phyloP scores from a whole-genome alignment of 1,140 invertebrate species.

The Chironomus striatipennis region DNA sequence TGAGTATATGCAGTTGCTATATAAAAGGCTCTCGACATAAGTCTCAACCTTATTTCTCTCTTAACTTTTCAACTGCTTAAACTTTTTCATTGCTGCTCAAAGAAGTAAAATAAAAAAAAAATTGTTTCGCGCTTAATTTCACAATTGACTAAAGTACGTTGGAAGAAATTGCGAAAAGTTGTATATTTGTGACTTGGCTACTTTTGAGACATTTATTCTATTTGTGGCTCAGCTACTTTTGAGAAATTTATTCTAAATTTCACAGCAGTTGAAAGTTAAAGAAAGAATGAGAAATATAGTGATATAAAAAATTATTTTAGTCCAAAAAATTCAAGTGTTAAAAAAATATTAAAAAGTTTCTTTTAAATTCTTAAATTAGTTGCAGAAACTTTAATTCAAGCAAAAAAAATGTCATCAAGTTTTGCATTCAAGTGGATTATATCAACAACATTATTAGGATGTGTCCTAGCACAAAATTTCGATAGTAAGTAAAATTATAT shows the following conservation, averaged over 20 bases:
- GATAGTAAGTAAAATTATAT: background rate
- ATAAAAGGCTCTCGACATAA: constrained; percentile 11
- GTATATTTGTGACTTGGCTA: no score
- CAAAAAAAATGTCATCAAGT: background rate
- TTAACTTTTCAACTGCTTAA: constrained; percentile 5
- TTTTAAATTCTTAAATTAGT: background rate
- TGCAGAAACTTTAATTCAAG: no score
- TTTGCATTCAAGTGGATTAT: background rate
- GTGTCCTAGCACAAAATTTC: background rate
- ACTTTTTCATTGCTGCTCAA: background rate
- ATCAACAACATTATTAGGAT: background rate
- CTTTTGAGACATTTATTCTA: background rate
- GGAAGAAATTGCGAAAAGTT: background rate
- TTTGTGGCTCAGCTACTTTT: no score
- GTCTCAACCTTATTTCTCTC: constrained; percentile 12
- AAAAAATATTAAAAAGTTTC: background rate
- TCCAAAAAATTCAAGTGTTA: no score
- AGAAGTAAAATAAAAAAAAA: background rate
- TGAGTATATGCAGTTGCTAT: constrained; percentile 13
- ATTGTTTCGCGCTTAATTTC: background rate
- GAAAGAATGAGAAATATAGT: background rate
- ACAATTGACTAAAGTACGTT: background rate
- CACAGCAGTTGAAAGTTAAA: constrained; percentile 5
- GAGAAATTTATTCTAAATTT: background rate
- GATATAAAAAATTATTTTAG: background rate